These are phyloP conservation scores for Drosophila lutescens DNA, from an alignment of 2,888 invertebrate species.

Conservation along the genomic window DNA sequence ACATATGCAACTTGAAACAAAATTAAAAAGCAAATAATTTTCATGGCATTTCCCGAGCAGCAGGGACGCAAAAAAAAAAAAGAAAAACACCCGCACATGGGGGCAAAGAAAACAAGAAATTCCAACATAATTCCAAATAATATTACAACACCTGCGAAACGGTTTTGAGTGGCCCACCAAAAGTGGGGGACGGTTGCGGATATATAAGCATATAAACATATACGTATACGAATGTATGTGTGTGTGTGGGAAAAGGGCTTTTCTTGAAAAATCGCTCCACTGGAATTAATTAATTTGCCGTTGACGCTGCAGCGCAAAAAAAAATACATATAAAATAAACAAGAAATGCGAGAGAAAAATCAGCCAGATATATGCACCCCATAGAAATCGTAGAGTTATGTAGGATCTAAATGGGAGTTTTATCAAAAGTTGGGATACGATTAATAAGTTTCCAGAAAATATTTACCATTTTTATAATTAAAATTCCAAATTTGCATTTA, in stretches of 20 bases:
- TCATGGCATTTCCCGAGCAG: slow-evolving; percentile 64
- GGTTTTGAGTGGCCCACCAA: slow-evolving; percentile 61
- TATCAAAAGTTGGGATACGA: too few species aligned
- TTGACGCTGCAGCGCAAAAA: slow-evolving; percentile 45
- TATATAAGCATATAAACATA: not conserved
- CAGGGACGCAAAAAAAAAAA: slow-evolving; percentile 44
- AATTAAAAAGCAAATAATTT: slow-evolving; percentile 80
- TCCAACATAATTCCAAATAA: slow-evolving; percentile 78
- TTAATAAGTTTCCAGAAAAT: too few species aligned
- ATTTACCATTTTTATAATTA: too few species aligned
- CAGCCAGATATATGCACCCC: slow-evolving; percentile 1
- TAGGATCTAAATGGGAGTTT: not conserved
- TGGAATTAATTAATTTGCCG: slow-evolving; percentile 80
- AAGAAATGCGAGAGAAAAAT: slow-evolving; percentile 22
- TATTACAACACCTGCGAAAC: slow-evolving; percentile 76
- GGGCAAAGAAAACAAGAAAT: slow-evolving; percentile 41
- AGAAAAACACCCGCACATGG: slow-evolving; percentile 27
- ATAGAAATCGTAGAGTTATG: not conserved
- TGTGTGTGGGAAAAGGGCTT: slow-evolving; percentile 58
- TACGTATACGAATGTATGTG: slow-evolving; percentile 20
- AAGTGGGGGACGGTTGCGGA: slow-evolving; percentile 9
- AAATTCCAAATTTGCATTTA: too few species aligned
- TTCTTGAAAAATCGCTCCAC: slow-evolving; percentile 78
- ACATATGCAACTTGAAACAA: slow-evolving; percentile 78
- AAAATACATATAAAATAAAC: slow-evolving; percentile 17